phyloP scores from a whole-genome alignment of 92 coral and sea anemone species.

The Epizoanthus illoricatus region DNA sequence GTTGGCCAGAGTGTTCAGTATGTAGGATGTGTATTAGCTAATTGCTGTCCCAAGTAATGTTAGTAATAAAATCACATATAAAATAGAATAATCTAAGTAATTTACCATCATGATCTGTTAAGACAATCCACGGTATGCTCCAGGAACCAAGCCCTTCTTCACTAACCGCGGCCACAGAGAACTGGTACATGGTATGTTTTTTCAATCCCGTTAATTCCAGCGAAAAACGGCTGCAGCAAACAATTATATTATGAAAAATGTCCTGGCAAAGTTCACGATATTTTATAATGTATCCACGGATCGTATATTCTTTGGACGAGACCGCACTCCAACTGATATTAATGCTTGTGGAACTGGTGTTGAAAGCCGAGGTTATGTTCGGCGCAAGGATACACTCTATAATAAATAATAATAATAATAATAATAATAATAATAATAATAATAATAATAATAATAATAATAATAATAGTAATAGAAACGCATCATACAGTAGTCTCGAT shows the following conservation, averaged over 20 bases:
- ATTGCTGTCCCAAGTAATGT: no score
- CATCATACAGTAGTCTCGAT: no score
- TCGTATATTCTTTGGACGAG: slow-evolving; percentile 27
- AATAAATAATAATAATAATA: no score
- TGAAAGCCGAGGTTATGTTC: slow-evolving; percentile 45
- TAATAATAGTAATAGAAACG: no score
- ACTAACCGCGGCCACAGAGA: slow-evolving; percentile 39
- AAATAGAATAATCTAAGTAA: background rate
- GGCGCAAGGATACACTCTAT: slow-evolving; percentile 55
- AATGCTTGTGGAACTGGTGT: slow-evolving; percentile 74
- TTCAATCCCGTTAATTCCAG: slow-evolving; percentile 25
- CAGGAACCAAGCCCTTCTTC: slow-evolving; percentile 37
- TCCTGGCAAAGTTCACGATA: background rate
- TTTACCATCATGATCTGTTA: slow-evolving; percentile 54
- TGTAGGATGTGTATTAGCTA: no score
- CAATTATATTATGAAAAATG: background rate
- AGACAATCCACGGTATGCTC: background rate
- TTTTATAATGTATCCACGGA: slow-evolving; percentile 48
- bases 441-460: no score
- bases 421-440: no score
- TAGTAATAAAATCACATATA: background rate
- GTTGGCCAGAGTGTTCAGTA: no score
- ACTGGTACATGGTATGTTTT: slow-evolving; percentile 32
- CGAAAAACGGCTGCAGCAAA: background rate
- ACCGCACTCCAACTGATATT: slow-evolving; percentile 59